Percentiles rank a stretch among this genome's conserved stretches.
phyloP scores from a whole-genome alignment of 2,888 invertebrate species.

The Horisme vitalbata region DNA sequence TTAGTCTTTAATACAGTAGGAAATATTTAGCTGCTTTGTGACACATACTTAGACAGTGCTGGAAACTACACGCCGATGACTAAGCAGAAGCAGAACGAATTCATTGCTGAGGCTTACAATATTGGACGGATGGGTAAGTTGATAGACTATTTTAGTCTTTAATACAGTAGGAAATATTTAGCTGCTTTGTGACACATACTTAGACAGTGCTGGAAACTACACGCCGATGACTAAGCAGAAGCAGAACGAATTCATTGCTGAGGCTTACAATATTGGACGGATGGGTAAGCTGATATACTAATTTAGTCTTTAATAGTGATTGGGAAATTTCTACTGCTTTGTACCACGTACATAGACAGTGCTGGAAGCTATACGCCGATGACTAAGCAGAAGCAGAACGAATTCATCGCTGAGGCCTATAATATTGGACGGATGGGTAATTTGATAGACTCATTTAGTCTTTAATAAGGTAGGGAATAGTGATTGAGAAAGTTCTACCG shows the following conservation, averaged over 20 bases:
- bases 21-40: constrained; percentile 90
- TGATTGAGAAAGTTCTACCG: constrained; percentile 55
- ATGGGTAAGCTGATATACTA: constrained; percentile 82
- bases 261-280: constrained; percentile 93
- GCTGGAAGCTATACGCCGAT: constrained; percentile 88
- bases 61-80: constrained; percentile 88
- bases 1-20: neutral
- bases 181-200: constrained; percentile 92
- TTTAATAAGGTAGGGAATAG: neutral
- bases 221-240: constrained; percentile 90
- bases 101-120: constrained; percentile 90
- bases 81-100: constrained; percentile 91
- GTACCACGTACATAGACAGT: constrained; percentile 89
- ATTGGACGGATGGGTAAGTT: constrained; percentile 91
- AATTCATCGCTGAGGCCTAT: constrained; percentile 90
- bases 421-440: constrained; percentile 93
- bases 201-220: constrained; percentile 87
- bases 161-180: neutral
- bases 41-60: constrained; percentile 88
- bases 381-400: constrained; percentile 91
- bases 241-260: constrained; percentile 90
- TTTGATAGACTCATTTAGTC: constrained; percentile 19
- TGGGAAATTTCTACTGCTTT: constrained; percentile 94
- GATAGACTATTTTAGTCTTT: neutral
- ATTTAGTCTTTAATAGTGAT: constrained; percentile 80